Evolutionary conservation across 2,113 vertebrate genomes (phyloP).

Genomic region (Phycodurus eques): DNA sequence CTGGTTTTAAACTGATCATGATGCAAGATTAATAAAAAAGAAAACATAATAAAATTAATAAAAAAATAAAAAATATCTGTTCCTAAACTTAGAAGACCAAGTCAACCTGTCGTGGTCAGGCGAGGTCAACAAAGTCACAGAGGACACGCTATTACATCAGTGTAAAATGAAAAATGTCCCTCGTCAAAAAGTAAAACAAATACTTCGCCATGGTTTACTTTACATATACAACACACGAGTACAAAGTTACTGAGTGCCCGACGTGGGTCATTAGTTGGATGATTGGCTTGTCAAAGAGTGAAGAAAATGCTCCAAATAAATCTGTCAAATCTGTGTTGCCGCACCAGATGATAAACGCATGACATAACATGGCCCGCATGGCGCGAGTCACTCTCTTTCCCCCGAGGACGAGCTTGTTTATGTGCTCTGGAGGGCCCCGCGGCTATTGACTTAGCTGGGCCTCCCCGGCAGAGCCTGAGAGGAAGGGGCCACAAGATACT

Average conservation of each 20-base stretch:
- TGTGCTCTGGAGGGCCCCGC: slow-evolving; percentile 24
- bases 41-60: no score
- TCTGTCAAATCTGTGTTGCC: slow-evolving; percentile 57
- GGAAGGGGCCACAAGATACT: slow-evolving; percentile 25
- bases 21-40: no score
- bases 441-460: slow-evolving; percentile 63
- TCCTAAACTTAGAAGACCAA: not conserved
- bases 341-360: slow-evolving; percentile 40
- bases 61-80: no score
- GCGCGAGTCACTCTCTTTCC: slow-evolving; percentile 42
- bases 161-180: not conserved
- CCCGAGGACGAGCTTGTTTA: slow-evolving; percentile 51
- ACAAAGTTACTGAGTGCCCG: not conserved
- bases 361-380: slow-evolving; percentile 47
- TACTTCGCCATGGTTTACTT: not conserved
- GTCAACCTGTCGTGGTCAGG: not conserved
- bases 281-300: slow-evolving; percentile 2
- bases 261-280: not conserved
- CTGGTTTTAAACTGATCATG: no score
- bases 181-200: not conserved
- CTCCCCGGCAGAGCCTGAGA: slow-evolving; percentile 21
- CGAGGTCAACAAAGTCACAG: not conserved
- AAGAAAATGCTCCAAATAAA: slow-evolving; percentile 22
- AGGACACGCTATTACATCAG: not conserved
- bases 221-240: not conserved